Evolutionary conservation across 2,888 invertebrate species (phyloP), one percentile per base, ranked within the genome.

Genomic region (Plusia festucae): DNA sequence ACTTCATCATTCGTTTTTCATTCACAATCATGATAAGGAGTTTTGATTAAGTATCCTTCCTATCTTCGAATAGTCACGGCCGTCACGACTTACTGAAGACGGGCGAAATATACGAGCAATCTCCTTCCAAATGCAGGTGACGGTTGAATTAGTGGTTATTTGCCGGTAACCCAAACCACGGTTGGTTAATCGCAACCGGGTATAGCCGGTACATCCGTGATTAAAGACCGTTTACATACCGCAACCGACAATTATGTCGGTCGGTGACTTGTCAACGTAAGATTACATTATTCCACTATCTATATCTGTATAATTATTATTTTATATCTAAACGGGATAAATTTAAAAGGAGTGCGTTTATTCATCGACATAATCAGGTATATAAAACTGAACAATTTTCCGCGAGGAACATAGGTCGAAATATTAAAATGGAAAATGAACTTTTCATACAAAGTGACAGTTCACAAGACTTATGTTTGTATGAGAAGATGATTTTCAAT

Each of bases 211-310:
- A 65, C 59, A 71, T 65, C 60, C 59, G 53, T 69, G 65, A 76
- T 77, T 64, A 69, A 77, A 76, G 53, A 44, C 54, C 63, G 59
- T 60, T 66, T 62, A 73, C 65, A 68, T 52, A 64, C 60, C 63
- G n/a, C 55, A 53, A 34, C 56, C 44, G 40, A 56, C 53, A 66
- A 76, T 73, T 73, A 73, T 44, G 44, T 9, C 5, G 15, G 55
- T 72, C 15, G 0, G 53, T 54, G 46, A 60, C 51, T 56, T 68
- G 61, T 64, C 64, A 57, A 60, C 46, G 51, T 58, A 24, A 58
- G 46, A 49, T 49, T 18, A 40, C n/a, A n/a, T n/a, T 40, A n/a
- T n/a, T 40, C n/a, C n/a, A n/a, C n/a, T n/a, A n/a, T n/a, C n/a
- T n/a, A n/a, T n/a, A n/a, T n/a, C n/a, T n/a, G n/a, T n/a, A n/a